These are phyloP conservation scores for Diglossa cyanea DNA, from an alignment of 2,797 vertebrate genomes.

Conservation along the genomic window DNA sequence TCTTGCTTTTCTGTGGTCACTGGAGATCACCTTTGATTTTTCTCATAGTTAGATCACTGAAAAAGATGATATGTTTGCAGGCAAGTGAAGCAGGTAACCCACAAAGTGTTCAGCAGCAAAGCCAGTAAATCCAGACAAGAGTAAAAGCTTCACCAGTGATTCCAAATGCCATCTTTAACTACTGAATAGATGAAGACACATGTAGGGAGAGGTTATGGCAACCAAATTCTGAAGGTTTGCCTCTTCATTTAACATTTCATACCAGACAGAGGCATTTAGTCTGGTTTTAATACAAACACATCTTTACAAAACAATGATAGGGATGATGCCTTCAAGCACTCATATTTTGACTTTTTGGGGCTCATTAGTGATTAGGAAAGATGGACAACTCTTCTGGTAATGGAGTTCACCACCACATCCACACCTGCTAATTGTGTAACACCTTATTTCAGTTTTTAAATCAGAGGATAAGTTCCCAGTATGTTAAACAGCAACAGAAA, in stretches of 20 bases:
- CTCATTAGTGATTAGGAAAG: not conserved
- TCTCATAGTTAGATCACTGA: not conserved
- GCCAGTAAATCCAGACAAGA: not conserved
- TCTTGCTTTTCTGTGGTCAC: not conserved
- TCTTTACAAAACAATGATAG: not conserved
- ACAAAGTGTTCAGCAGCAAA: not conserved
- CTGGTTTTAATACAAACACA: not conserved
- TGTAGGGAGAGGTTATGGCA: not conserved
- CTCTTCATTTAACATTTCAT: not conserved
- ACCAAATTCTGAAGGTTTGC: not conserved
- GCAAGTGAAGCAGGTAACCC: not conserved
- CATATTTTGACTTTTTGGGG: fast-evolving
- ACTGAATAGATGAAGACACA: not conserved
- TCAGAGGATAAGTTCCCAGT: not conserved
- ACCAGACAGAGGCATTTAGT: not conserved
- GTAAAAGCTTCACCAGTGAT: not conserved
- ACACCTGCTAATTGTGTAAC: not conserved
- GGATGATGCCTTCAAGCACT: not conserved
- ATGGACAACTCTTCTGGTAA: not conserved
- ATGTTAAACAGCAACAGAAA: not conserved
- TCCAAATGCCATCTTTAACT: not conserved
- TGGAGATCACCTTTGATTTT: not conserved
- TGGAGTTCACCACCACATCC: not conserved
- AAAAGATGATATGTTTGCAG: not conserved
- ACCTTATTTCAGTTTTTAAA: not conserved